These are phyloP conservation scores for Caerostris extrusa DNA, from an alignment of 1,140 invertebrate species.

Conservation along the genomic window DNA sequence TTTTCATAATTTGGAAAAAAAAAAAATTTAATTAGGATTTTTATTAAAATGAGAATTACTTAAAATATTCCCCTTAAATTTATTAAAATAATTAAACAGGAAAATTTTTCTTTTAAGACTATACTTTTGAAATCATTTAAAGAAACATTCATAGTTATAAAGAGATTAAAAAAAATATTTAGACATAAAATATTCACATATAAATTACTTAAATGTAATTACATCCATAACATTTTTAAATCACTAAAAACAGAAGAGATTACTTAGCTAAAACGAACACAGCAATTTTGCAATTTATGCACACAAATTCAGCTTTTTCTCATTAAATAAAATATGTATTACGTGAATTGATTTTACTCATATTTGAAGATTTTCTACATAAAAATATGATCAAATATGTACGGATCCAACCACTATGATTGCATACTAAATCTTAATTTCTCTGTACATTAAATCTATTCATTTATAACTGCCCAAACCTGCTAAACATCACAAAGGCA, in stretches of 20 bases:
- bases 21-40: too few species aligned
- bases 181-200: too few species aligned
- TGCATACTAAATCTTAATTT: conserved; percentile 23
- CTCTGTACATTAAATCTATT: conserved; percentile 58
- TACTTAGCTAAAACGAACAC: conserved; percentile 6
- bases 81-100: too few species aligned
- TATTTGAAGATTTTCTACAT: conserved; percentile 6
- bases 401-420: neutral
- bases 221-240: neutral
- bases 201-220: too few species aligned
- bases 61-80: too few species aligned
- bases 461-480: conserved; percentile 64
- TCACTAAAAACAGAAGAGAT: neutral
- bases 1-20: too few species aligned
- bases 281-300: neutral
- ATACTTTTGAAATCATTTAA: too few species aligned
- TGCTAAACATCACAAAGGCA: conserved; percentile 45
- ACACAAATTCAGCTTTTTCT: neutral
- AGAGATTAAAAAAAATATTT: too few species aligned
- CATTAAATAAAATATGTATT: neutral
- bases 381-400: conserved; percentile 33
- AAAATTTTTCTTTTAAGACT: too few species aligned
- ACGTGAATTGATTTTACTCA: neutral
- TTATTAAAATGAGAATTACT: too few species aligned
- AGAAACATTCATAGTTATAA: too few species aligned